These are phyloP conservation scores for Monomorium pharaonis DNA, from an alignment of 1,140 invertebrate species.

Conservation along the genomic window DNA sequence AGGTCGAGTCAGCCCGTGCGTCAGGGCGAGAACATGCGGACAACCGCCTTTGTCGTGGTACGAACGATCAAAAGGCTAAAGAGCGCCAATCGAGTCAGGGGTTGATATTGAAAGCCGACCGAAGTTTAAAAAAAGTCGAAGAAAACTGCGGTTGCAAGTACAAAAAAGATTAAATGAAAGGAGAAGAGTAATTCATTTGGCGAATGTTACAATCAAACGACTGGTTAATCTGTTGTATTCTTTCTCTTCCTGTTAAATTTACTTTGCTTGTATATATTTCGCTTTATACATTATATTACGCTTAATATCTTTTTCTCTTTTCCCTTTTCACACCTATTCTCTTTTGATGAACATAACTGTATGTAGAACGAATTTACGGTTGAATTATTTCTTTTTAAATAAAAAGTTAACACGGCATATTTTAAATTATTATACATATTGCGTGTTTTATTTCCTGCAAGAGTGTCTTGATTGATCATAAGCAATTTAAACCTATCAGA, in stretches of 20 bases:
- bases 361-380: not conserved
- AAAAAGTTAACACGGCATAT: slow-evolving; percentile 12
- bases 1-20: slow-evolving; percentile 70
- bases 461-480: not conserved
- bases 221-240: slow-evolving; percentile 30
- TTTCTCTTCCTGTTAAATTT: not conserved
- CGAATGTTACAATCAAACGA: slow-evolving; percentile 33
- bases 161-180: not conserved
- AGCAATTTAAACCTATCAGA: not conserved
- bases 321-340: slow-evolving; percentile 1
- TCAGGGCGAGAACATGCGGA: slow-evolving; percentile 69
- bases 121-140: slow-evolving; percentile 48
- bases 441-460: not conserved
- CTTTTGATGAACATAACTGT: slow-evolving; percentile 21
- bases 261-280: not conserved
- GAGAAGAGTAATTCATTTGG: slow-evolving; percentile 33
- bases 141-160: not conserved
- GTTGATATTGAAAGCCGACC: slow-evolving; percentile 63
- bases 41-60: slow-evolving; percentile 68
- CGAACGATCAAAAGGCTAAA: slow-evolving; percentile 74
- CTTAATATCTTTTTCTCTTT: not conserved
- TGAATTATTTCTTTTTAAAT: not conserved
- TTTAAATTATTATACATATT: slow-evolving; percentile 9
- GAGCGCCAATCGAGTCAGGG: slow-evolving; percentile 62
- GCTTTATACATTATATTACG: not conserved